Evolutionary conservation across 2,797 vertebrate genomes (phyloP), one percentile per base, ranked within the genome.

Genomic region (Carapus acus): DNA sequence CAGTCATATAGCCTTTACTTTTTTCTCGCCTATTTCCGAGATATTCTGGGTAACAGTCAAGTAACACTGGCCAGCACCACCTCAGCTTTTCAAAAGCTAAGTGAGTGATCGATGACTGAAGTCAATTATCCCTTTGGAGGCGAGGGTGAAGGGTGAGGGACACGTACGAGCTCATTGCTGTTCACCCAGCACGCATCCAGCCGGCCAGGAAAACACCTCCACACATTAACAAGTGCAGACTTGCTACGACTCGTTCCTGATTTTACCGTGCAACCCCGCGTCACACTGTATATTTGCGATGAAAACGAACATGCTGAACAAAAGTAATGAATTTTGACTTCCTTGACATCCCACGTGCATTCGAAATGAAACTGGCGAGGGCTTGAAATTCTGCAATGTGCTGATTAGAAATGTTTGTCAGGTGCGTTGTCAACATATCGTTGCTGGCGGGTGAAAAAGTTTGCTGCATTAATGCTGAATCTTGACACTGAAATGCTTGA

Each of bases 71-170:
- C 36, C 49, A 17, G 42, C 49, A 11, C 67, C 54, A 70, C 65
- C 67, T 20, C 48, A 76, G 61, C 64, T 56, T 83, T 65, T 71
- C 67, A 83, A 67, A 70, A 79, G 61, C 79, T 67, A 65, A 67
- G 68, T 72, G 74, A 80, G 75, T 69, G 77, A 86, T 83, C 73
- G 73, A 82, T 83, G 83, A 82, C 78, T 84, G 65, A 77, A 85
- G 76, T 86, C 82, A 81, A 83, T 86, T 86, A 84, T 84, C 83
- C 78, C 74, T 78, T 80, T 70, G 67, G 70, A 63, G 69, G 70
- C 8, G 49, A 50, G 69, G 38, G 72, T 58, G 71, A 58, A 31
- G 66, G 73, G 56, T 4, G 56, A 74, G 60, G 47, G n/a, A 51
- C 69, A 18, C 67, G 63, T 71, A 54, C 60, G 66, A 15, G 60